Percentiles rank a stretch among this genome's conserved stretches.
Conservation (phyloP, 2,113 vertebrate genomes). For the Falco punctatus region DNA sequence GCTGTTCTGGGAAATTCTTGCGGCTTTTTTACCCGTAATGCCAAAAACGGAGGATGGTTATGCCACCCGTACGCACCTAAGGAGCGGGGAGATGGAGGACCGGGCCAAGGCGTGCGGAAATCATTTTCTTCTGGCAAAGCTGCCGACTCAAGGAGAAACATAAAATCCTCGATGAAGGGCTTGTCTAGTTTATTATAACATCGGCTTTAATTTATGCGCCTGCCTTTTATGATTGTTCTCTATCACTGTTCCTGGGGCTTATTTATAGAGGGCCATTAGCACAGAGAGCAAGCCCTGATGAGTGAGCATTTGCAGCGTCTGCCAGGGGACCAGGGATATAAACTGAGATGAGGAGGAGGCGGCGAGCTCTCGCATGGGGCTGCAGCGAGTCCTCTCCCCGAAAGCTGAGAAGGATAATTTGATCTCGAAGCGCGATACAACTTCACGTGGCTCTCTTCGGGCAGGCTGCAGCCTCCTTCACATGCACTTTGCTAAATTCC, state of each 20-base stretch:
- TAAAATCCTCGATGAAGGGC: slow-evolving; percentile 10
- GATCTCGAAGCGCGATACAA: neutral
- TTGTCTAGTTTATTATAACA: slow-evolving; percentile 43
- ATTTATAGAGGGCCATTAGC: slow-evolving; percentile 50
- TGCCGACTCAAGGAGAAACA: slow-evolving; percentile 41
- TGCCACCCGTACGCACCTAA: neutral
- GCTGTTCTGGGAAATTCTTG: slow-evolving; percentile 2
- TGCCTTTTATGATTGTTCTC: slow-evolving; percentile 57
- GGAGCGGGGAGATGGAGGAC: neutral
- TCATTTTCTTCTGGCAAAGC: neutral
- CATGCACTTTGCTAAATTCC: slow-evolving; percentile 18
- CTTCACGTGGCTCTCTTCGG: neutral
- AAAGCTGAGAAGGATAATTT: slow-evolving; percentile 30
- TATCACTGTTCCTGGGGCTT: slow-evolving; percentile 35
- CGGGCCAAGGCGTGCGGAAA: neutral
- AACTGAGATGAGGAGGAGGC: neutral
- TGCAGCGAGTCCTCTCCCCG: neutral
- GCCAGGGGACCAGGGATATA: neutral
- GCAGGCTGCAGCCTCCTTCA: slow-evolving; percentile 40
- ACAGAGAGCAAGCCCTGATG: slow-evolving; percentile 14
- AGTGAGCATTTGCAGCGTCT: neutral
- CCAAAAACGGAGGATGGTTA: neutral
- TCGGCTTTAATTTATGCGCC: slow-evolving; percentile 46
- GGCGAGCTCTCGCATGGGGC: neutral
- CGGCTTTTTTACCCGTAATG: neutral